A percentile compares a stretch with the other conserved stretches of the same genome.
These are phyloP conservation scores for Micronisus gabar DNA, from an alignment of 2,113 vertebrate genomes.

Conservation along the genomic window DNA sequence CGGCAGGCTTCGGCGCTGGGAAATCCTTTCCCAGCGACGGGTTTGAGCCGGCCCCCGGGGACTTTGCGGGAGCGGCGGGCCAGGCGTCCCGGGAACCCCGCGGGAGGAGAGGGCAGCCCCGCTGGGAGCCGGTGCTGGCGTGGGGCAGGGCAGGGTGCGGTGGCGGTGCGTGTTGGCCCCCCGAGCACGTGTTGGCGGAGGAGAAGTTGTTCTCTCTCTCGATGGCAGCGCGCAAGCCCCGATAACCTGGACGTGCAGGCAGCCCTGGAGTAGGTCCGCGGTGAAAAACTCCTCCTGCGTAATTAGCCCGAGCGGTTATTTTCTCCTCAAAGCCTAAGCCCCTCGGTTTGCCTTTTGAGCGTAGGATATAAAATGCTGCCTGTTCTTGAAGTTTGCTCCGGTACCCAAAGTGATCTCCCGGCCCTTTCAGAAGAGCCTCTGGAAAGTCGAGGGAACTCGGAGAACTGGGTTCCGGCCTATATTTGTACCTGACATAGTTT, in stretches of 20 bases:
- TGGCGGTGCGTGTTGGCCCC: background rate
- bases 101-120: background rate
- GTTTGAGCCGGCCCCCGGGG: background rate
- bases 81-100: background rate
- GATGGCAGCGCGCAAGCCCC: background rate
- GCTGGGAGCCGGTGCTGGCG: background rate
- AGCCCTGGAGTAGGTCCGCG: background rate
- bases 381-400: background rate
- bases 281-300: background rate
- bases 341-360: background rate
- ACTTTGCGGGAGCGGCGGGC: background rate
- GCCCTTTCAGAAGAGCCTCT: background rate
- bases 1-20: background rate
- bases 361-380: background rate
- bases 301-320: background rate
- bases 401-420: background rate
- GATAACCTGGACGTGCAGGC: background rate
- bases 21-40: background rate
- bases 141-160: background rate
- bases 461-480: constrained; percentile 29
- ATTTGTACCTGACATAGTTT: constrained; percentile 37
- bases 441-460: constrained; percentile 23
- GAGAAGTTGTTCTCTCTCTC: background rate
- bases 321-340: background rate
- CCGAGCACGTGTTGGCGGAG: background rate